Base-by-base conservation (phyloP, 2,888 invertebrate genomes). In the Candidula unifasciata region DNA sequence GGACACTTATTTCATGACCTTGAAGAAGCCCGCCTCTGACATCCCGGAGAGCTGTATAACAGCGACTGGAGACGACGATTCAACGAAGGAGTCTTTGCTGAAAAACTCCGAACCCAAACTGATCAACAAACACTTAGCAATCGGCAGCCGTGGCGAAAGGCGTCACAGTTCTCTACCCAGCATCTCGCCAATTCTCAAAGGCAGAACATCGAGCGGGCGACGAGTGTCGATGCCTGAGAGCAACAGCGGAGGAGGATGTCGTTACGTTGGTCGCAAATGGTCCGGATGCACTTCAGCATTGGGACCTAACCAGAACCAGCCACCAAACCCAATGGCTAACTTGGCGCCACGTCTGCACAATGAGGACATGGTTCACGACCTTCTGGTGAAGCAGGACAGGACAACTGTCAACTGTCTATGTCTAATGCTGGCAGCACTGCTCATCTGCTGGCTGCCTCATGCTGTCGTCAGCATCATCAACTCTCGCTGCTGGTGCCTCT, bases 361-460 rank as follows among this genome's bases (percentile, higher is more conserved):
- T 64, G 91, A 91, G 30, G 90, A 91, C 52, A 86, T 91, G 64
- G 91, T 92, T 10, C 88, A 89, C 81, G 91, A 91, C 54, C 89
- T 90, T 54, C 85, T 92, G 10, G 86, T 89, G 16, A 89, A 90
- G 52, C 91, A 92, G 79, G 91, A 91, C 87, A 90, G 90, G 82
- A 91, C 89, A 69, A 91, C 91, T 0, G 86, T 90, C 5, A 85
- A 89, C 57, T 90, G 90, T 30, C 85, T 92, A 33, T 89, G 89
- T 16, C 83, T 92, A 44, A 87, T 92, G 35, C 89, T 91, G n/a
- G 83, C 89, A 52, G 89, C 89, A 35, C 89, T 90, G 37, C 87
- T 90, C 21, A 60, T 90, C 1, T 91, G 91, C 80, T 91, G 91
- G 91, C 88, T 90, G n/a, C 92, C 92, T 10, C 87, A 88, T 33